These are phyloP conservation scores for Zygogramma bicolorata DNA, from an alignment of 2,888 invertebrate genomes.

Conservation along the genomic window DNA sequence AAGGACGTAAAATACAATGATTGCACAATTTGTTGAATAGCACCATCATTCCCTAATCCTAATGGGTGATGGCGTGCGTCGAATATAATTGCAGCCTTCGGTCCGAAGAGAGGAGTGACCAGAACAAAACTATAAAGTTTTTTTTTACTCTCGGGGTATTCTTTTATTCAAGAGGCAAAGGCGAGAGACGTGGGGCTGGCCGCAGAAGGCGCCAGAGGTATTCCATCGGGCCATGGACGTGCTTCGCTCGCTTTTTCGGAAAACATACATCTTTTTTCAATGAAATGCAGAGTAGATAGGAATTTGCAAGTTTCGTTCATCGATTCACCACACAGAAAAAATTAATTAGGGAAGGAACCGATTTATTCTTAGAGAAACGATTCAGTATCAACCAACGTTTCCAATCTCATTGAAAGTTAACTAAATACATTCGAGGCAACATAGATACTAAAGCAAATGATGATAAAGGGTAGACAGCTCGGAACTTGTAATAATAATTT, in stretches of 20 bases:
- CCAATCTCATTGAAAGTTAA: too few species aligned
- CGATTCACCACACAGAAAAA: too few species aligned
- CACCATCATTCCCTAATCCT: not conserved
- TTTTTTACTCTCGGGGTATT: slow-evolving; percentile 36
- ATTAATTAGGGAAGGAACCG: too few species aligned
- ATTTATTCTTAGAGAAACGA: too few species aligned
- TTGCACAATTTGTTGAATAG: not conserved
- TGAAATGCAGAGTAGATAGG: too few species aligned
- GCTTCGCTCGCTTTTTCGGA: not conserved
- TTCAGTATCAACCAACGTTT: too few species aligned
- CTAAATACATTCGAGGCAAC: too few species aligned
- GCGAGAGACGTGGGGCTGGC: slow-evolving; percentile 9
- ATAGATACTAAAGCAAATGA: too few species aligned
- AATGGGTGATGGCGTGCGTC: not conserved
- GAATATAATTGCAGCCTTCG: not conserved
- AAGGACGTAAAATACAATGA: not conserved
- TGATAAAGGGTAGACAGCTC: too few species aligned
- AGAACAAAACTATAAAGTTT: slow-evolving; percentile 24
- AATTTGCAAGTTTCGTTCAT: too few species aligned
- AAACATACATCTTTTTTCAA: too few species aligned
- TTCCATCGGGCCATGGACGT: slow-evolving; percentile 39
- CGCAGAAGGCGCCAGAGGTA: slow-evolving; percentile 45
- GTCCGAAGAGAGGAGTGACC: slow-evolving; percentile 22
- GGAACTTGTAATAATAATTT: too few species aligned
- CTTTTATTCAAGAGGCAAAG: slow-evolving; percentile 48